Percentiles rank a stretch among this genome's conserved stretches.
Evolutionary conservation across 2,113 vertebrate genomes (phyloP).

Genomic region (Siniperca chuatsi): DNA sequence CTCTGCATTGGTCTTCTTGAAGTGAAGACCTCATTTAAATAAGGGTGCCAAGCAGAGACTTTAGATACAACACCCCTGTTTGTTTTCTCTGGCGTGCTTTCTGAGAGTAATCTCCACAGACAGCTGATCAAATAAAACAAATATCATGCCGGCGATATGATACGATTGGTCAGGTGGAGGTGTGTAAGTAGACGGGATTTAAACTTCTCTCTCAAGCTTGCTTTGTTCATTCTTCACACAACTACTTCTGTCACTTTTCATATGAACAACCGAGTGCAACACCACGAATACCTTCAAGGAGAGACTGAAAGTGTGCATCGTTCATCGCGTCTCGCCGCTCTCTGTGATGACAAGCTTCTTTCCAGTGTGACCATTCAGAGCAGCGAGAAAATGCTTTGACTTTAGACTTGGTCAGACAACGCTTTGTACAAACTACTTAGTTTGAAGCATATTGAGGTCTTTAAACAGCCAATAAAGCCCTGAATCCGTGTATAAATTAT

Average conservation of each 20-base stretch:
- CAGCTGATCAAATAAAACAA: background rate
- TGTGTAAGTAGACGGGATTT: background rate
- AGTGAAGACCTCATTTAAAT: too few relatives aligned
- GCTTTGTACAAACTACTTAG: background rate
- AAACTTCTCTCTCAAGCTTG: background rate
- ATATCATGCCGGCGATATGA: background rate
- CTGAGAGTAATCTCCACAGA: background rate
- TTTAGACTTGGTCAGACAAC: background rate
- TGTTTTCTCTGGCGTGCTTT: background rate
- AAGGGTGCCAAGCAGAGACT: too few relatives aligned
- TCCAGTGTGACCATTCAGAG: background rate
- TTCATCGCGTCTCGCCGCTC: background rate
- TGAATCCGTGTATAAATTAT: background rate
- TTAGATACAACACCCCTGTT: background rate
- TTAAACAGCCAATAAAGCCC: background rate
- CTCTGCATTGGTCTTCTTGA: too few relatives aligned
- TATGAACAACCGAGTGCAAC: background rate
- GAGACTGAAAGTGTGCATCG: background rate
- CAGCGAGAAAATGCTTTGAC: background rate
- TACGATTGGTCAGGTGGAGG: too few relatives aligned
- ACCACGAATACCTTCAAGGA: background rate
- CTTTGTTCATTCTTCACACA: background rate
- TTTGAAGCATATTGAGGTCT: conserved; percentile 22
- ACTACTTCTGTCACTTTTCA: background rate
- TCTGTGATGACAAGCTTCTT: background rate